Conservation (phyloP, 2,888 invertebrate genomes). For the Scelioninae gen. 2 region DNA sequence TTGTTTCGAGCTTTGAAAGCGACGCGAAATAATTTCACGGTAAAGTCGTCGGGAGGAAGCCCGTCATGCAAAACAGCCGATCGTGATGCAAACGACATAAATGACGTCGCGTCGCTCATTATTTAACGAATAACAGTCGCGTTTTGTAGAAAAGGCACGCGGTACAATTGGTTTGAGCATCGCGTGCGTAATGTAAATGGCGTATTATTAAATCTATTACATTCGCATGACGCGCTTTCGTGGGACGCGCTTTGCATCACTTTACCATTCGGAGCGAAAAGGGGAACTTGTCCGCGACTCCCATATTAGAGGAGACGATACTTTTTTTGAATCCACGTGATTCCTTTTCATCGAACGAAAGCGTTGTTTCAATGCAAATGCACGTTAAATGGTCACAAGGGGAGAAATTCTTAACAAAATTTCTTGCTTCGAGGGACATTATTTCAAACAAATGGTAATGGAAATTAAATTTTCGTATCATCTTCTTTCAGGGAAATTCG, state of each 20-base stretch:
- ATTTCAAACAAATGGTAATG: no score
- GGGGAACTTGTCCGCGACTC: conserved; percentile 15
- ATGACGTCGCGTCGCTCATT: conserved; percentile 31
- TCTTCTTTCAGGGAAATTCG: no score
- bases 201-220: conserved; percentile 48
- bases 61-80: conserved; percentile 13
- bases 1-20: background rate
- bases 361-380: no score
- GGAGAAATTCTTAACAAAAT: no score
- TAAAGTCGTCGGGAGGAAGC: background rate
- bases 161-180: conserved; percentile 38
- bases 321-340: conserved; percentile 3
- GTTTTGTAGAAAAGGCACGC: conserved; percentile 39
- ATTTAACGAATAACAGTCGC: conserved; percentile 36
- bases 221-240: conserved; percentile 48
- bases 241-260: conserved; percentile 48
- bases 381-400: no score
- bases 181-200: conserved; percentile 49
- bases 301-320: conserved; percentile 14
- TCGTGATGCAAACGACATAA: conserved; percentile 22
- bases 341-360: no score
- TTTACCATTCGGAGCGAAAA: conserved; percentile 43
- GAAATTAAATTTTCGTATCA: no score
- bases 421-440: no score
- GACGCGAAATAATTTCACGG: background rate